Evolutionary conservation across 2,888 invertebrate species (phyloP).

Genomic region (Hartigia nigra): DNA sequence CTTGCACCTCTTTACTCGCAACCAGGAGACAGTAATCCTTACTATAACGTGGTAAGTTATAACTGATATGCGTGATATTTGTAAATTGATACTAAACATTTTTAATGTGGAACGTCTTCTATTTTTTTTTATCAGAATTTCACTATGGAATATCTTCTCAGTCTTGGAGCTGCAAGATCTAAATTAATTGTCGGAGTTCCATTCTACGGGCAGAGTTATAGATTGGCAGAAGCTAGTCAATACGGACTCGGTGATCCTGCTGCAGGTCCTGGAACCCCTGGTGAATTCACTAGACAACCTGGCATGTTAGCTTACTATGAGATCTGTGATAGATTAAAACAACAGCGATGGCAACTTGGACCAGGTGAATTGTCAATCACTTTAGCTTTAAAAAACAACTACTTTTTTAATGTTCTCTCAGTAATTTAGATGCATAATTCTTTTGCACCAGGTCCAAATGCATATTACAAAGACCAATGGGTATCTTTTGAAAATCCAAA

Average conservation of each 20-base stretch:
- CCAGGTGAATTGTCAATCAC: slow-evolving; percentile 29
- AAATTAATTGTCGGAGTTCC: slow-evolving; percentile 86
- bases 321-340: slow-evolving; percentile 75
- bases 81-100: slow-evolving; percentile 68
- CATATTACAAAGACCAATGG: slow-evolving; percentile 86
- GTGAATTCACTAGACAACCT: slow-evolving; percentile 85
- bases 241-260: slow-evolving; percentile 73
- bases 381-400: not conserved
- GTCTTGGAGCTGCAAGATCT: slow-evolving; percentile 79
- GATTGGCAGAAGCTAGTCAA: slow-evolving; percentile 68
- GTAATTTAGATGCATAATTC: slow-evolving; percentile 4
- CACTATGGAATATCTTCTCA: slow-evolving; percentile 80
- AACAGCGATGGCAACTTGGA: slow-evolving; percentile 49
- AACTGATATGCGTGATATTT: slow-evolving; percentile 4
- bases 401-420: not conserved
- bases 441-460: slow-evolving; percentile 74
- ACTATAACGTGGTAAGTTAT: slow-evolving; percentile 80
- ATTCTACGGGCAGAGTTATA: slow-evolving; percentile 89
- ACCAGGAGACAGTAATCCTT: slow-evolving; percentile 75
- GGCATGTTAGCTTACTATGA: slow-evolving; percentile 91
- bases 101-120: slow-evolving; percentile 83
- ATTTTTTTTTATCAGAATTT: slow-evolving; percentile 72
- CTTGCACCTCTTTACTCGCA: slow-evolving; percentile 80
- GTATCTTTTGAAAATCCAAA: slow-evolving; percentile 87
- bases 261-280: slow-evolving; percentile 81